Evolutionary conservation across 2,888 invertebrate species (phyloP), one percentile per base, ranked within the genome.

Genomic region (Limnephilus rhombicus): DNA sequence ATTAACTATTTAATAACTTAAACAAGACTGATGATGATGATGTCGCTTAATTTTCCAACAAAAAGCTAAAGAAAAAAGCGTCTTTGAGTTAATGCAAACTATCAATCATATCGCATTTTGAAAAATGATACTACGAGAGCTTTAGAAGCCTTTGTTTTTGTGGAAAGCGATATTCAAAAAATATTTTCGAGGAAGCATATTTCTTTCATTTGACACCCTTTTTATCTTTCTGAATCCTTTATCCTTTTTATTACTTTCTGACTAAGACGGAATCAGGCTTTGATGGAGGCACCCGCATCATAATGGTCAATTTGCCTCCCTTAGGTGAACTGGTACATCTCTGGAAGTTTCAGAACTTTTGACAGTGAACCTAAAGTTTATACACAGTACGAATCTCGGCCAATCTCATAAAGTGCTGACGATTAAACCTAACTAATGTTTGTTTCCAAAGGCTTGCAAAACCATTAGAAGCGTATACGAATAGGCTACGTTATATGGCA

Each of bases 361-460:
- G 45, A 45, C 86, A n/a, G 29, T 45, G 45, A 86, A 86, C 86
- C 86, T 41, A 45, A 86, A 86, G 45, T 86, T 86, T 45, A 68
- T 68, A 9, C 68, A 7, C 68, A 11, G n/a, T n/a, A n/a, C 68
- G 68, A n/a, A 68, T 68, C 68, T 68, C 68, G 68, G n/a, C 2
- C 24, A 68, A 68, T 68, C 68, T 68, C 68, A 68, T 68, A 68
- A 68, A 68, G 68, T 68, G 68, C 68, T 68, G 68, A 68, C 68
- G 68, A 68, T 68, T 24, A 68, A 68, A 68, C 24, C 68, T 68
- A n/a, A 68, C 68, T 68, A 68, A 68, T 68, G 68, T 68, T 68
- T 68, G 68, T 68, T 68, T 68, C n/a, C 68, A 68, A n/a, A 68
- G 68, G 68, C 68, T 68, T 68, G 24, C 68, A 68, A 68, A 68